phyloP scores from a whole-genome alignment of 1,140 invertebrate genomes.

The Rhopalosiphum padi region DNA sequence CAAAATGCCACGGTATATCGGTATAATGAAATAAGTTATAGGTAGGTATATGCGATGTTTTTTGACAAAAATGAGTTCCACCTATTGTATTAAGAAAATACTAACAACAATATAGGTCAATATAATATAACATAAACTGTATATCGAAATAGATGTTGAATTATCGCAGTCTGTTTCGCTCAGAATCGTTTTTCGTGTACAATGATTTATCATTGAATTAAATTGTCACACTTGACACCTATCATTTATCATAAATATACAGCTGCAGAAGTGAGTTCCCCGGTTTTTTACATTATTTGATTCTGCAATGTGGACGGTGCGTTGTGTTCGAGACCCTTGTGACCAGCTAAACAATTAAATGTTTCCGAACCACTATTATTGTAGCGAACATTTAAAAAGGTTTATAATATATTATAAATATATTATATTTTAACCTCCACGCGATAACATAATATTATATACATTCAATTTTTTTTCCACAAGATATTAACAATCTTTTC shows the following conservation, averaged over 20 bases:
- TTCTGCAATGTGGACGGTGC: not conserved
- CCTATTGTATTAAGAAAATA: not conserved
- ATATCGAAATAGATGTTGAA: not conserved
- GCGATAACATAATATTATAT: not conserved
- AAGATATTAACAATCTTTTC: not conserved
- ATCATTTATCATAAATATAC: constrained; percentile 8
- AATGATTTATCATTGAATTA: constrained; percentile 8
- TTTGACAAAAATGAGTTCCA: not conserved
- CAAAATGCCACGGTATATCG: not conserved
- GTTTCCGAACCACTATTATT: not conserved
- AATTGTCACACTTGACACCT: not conserved
- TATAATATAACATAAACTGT: not conserved
- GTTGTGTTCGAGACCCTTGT: not conserved
- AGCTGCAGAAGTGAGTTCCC: not conserved
- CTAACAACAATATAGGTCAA: not conserved
- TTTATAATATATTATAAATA: too few relatives aligned
- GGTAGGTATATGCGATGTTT: not conserved
- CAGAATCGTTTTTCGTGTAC: not conserved
- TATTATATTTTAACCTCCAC: not conserved
- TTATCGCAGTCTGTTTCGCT: not conserved
- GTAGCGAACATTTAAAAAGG: not conserved
- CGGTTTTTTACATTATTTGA: not conserved
- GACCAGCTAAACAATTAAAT: not conserved
- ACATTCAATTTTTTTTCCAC: too few relatives aligned
- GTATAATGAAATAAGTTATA: not conserved